Evolutionary conservation across 2,113 vertebrate species (phyloP), one percentile per base, ranked within the genome.

Genomic region (Odocoileus virginianus): DNA sequence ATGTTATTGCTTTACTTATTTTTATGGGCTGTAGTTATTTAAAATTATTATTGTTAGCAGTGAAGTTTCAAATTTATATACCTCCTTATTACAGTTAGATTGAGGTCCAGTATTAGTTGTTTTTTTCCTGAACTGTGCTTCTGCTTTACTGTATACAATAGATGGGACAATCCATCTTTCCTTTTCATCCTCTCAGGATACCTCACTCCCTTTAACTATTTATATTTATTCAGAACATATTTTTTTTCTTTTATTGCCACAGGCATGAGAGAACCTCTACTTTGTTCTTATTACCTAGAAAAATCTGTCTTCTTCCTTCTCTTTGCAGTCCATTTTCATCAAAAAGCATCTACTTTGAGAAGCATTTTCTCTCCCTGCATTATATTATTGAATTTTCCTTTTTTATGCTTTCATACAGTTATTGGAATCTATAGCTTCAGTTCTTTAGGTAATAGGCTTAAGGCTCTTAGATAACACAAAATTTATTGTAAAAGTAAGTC

Each of bases 161-260:
- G 21, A 60, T 55, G 57, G 47, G 16, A 81, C 0, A 43, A 17
- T 79, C 91, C 71, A 0, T 92, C 6, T 89, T 92, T 90, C n/a
- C 14, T 95, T 95, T 95, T 87, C 19, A 74, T 87, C 78, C 2
- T 84, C 36, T 83, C 19, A 74, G 28, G 25, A 27, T 45, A 71
- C 21, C 90, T 61, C 5, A 36, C 12, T 95, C 36, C 12, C 15
- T 95, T 87, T 91, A 94, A 54, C 54, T 82, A 55, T 89, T 89
- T 91, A 47, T 96, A 60, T 95, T 97, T 93, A 96, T 94, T 96
- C 47, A 88, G 85, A 97, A 82, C 25, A 28, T 89, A 82, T 52
- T 94, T 95, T 36, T 90, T 97, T 92, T 87, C 60, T 92, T 91
- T 96, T 92, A 67, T 94, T 97, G 64, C 52, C 81, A 57, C 25